Evolutionary conservation across 2,797 vertebrate genomes (phyloP).

Genomic region (Peromyscus eremicus): DNA sequence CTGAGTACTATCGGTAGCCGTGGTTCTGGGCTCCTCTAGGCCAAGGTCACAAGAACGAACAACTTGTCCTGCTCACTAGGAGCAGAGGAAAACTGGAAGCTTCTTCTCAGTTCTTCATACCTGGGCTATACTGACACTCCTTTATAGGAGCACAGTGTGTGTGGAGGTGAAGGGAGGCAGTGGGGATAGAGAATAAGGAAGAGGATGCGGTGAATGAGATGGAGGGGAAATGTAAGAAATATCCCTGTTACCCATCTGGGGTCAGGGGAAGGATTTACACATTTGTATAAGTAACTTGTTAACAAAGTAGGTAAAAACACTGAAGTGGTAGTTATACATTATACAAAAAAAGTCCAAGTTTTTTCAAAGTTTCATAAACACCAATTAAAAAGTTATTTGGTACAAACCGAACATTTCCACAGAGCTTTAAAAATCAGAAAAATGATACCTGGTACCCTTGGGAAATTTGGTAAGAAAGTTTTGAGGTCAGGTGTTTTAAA

Average conservation of each 20-base stretch:
- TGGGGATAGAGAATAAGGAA: no score
- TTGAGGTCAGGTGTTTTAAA: not conserved
- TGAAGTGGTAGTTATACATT: not conserved
- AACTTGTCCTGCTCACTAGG: not conserved
- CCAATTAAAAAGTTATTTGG: not conserved
- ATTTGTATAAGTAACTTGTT: not conserved
- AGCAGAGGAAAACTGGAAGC: not conserved
- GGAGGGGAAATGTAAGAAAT: not conserved
- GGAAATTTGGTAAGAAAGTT: slow-evolving; percentile 15
- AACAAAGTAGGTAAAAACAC: not conserved
- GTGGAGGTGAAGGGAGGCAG: no score
- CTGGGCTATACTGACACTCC: not conserved
- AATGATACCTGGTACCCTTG: not conserved
- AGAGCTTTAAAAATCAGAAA: not conserved
- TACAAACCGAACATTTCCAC: slow-evolving; percentile 13
- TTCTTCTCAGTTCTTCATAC: not conserved
- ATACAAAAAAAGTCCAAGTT: not conserved
- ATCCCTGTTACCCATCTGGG: not conserved
- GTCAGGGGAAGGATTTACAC: not conserved
- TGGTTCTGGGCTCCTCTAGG: not conserved
- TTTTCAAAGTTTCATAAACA: not conserved
- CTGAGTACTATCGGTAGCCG: not conserved
- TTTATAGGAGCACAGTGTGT: not conserved
- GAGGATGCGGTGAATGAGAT: not conserved
- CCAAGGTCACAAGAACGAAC: not conserved